Base-by-base conservation (phyloP, 2,888 invertebrate species). In the Drosophila leonis region DNA sequence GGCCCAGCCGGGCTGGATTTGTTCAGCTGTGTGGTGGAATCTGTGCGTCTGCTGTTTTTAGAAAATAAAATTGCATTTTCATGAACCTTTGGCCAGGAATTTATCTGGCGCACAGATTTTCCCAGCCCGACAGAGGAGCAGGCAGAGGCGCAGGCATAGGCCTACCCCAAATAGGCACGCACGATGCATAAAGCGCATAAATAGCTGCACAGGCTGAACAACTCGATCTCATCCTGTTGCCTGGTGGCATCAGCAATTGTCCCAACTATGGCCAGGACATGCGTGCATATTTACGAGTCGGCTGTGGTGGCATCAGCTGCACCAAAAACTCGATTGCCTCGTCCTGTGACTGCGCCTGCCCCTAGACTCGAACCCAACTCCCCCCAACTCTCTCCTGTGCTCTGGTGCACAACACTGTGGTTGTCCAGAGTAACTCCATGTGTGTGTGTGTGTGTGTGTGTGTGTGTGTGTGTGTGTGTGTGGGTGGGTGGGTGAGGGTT, bases 31-130 rank as follows among this genome's bases (percentile, higher is more conserved):
- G 60, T 54, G 52, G 35, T 46, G 77, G 68, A 75, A 75, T 72
- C 37, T 37, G 81, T 80, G 74, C 75, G 83, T 85, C 68, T 82
- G 72, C 48, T 88, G 83, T 88, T 86, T 77, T 90, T 90, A 81
- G 80, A 84, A 91, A 91, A 90, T 92, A 90, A 91, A 91, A 91
- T 92, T 92, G 91, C 91, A 91, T 92, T 92, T 91, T 92, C 91
- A 92, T 92, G 91, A 91, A 92, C 91, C 90, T 83, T 87, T 84
- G 75, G 81, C 77, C 82, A 65, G 78, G 74, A 87, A 87, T 87
- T 87, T 87, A 87, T 86, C 89, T 89, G 88, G 69, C 73, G 80
- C 85, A 87, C 82, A 91, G 90, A 91, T 91, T 91, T 90, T 66
- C 64, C 75, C 72, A 31, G 42, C 37, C n/a, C 10, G 2, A 4